Percentiles rank a stretch among this genome's conserved stretches.
Evolutionary conservation across 2,797 vertebrate genomes (phyloP).

Genomic region (Euthynnus affinis): DNA sequence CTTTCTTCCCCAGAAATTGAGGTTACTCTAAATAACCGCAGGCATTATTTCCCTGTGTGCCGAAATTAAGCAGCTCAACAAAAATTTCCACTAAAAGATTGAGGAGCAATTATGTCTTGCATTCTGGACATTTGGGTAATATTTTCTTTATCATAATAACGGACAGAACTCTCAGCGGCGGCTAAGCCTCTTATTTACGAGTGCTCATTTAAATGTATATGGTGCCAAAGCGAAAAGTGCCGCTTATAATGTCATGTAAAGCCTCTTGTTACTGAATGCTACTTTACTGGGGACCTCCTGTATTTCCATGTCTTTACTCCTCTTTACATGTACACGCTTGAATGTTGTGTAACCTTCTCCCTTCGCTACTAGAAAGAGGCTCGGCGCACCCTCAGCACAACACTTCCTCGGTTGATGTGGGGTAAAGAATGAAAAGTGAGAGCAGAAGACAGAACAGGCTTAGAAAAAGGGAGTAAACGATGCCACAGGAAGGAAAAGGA

Average conservation of each 20-base stretch:
- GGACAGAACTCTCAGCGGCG: constrained; percentile 48
- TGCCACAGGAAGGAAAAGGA: constrained; percentile 71
- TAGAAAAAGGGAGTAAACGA: constrained; percentile 57
- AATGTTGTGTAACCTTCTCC: constrained; percentile 40
- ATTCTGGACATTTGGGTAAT: constrained; percentile 57
- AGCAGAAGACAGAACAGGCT: constrained; percentile 52
- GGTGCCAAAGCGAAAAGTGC: constrained; percentile 38
- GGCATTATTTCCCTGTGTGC: constrained; percentile 27
- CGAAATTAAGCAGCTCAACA: constrained; percentile 38
- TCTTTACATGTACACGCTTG: constrained; percentile 5
- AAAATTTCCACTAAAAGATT: constrained; percentile 26
- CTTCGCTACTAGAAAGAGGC: constrained; percentile 31
- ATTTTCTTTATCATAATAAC: constrained; percentile 65
- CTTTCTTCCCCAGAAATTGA: constrained; percentile 24
- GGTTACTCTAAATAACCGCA: constrained; percentile 32
- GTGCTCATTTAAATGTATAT: constrained; percentile 70
- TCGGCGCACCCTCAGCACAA: constrained; percentile 4
- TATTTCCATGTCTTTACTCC: constrained; percentile 3
- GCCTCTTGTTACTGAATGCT: constrained; percentile 52
- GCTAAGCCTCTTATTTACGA: constrained; percentile 72
- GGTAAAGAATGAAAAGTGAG: constrained; percentile 21
- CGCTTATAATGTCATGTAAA: constrained; percentile 65
- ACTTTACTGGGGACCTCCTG: constrained; percentile 23
- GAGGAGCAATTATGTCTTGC: constrained; percentile 48
- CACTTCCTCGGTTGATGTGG: neutral